A percentile compares a stretch with the other conserved stretches of the same genome.
These are phyloP conservation scores for Sciurus vulgaris DNA, from an alignment of 2,797 vertebrate species.

Conservation along the genomic window DNA sequence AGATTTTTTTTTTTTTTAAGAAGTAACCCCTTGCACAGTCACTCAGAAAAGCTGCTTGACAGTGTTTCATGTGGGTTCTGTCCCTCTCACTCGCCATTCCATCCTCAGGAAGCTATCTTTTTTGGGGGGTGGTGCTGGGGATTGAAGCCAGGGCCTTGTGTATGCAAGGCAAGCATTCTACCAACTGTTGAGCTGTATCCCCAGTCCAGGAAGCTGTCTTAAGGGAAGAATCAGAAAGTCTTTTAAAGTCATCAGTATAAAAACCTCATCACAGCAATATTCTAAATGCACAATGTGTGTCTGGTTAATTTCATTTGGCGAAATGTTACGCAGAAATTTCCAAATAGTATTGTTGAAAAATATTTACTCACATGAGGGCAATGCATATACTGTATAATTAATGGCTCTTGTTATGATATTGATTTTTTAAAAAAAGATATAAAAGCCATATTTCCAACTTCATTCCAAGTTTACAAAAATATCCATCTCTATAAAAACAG, in stretches of 20 bases:
- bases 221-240: neutral
- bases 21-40: neutral
- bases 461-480: neutral
- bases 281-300: neutral
- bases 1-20: neutral
- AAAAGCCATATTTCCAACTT: neutral
- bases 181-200: too few species aligned
- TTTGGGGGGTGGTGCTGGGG: too few species aligned
- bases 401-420: neutral
- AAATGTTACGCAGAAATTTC: neutral
- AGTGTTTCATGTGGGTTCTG: neutral
- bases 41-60: neutral
- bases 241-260: neutral
- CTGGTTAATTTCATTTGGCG: neutral
- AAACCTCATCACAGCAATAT: neutral
- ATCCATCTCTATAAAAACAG: neutral
- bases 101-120: neutral
- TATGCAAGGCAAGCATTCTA: too few species aligned
- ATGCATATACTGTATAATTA: neutral
- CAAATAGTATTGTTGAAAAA: neutral
- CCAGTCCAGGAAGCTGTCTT: neutral
- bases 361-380: neutral
- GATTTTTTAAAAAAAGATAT: neutral
- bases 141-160: too few species aligned
- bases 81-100: neutral